These are phyloP conservation scores for Calameuta idolon DNA, from an alignment of 2,888 invertebrate species.

Conservation along the genomic window DNA sequence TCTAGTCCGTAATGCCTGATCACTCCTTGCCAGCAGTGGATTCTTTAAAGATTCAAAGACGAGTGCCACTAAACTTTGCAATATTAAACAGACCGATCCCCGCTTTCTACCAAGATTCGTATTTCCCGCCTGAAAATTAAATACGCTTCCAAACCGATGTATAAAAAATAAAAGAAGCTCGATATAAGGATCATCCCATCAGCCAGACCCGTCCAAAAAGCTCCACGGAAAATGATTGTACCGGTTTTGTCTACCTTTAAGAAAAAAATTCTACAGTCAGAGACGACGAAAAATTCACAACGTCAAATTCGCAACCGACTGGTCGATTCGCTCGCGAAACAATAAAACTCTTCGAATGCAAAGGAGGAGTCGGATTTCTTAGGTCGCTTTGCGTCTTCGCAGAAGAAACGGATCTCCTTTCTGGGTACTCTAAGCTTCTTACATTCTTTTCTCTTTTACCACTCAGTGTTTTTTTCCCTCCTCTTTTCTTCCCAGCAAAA, in stretches of 20 bases:
- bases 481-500: background rate
- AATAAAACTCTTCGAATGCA: background rate
- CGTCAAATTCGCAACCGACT: background rate
- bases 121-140: background rate
- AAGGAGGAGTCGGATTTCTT: background rate
- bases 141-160: background rate
- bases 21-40: conserved; percentile 8
- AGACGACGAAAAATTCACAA: background rate
- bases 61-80: conserved; percentile 21
- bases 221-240: background rate
- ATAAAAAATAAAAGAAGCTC: background rate
- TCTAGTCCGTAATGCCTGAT: conserved; percentile 8
- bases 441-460: conserved; percentile 51
- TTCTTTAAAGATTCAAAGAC: conserved; percentile 18
- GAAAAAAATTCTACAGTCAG: background rate
- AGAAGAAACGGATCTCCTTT: conserved; percentile 56
- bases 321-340: background rate
- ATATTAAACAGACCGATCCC: conserved; percentile 13
- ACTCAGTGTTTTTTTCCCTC: conserved; percentile 16
- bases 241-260: background rate
- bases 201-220: background rate
- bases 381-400: background rate
- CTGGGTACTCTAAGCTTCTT: conserved; percentile 52
- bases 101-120: background rate
- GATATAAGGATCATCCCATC: background rate